Evolutionary conservation across 2,888 invertebrate species (phyloP).

Genomic region (Zygothrica quintamaculata): DNA sequence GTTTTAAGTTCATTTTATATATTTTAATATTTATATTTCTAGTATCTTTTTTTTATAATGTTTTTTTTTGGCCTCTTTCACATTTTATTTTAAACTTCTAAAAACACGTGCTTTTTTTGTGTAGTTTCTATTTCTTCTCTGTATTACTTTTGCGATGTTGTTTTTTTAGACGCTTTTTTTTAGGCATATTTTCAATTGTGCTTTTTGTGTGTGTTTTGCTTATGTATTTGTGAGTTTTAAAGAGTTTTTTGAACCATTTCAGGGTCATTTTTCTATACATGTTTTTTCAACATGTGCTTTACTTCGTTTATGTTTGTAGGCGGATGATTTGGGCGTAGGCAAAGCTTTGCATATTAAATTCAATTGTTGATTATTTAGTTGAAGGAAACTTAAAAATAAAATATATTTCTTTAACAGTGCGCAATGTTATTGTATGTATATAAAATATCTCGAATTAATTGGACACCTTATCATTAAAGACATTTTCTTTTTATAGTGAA

Average conservation of each 20-base stretch:
- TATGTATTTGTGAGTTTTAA: slow-evolving; percentile 21
- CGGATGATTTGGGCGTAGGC: slow-evolving; percentile 10
- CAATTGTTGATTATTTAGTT: slow-evolving; percentile 7
- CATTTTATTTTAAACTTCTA: slow-evolving; percentile 5
- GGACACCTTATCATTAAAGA: too few species aligned
- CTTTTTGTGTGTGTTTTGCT: slow-evolving; percentile 16
- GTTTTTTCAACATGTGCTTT: slow-evolving; percentile 23
- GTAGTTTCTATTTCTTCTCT: slow-evolving; percentile 11
- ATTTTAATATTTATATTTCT: slow-evolving; percentile 20
- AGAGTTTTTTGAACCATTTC: slow-evolving; percentile 70
- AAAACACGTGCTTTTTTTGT: slow-evolving; percentile 45
- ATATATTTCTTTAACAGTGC: neutral
- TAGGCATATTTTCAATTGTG: slow-evolving; percentile 21
- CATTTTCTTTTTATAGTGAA: slow-evolving; percentile 20
- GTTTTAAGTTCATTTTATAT: slow-evolving; percentile 25
- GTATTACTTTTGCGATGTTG: too few species aligned
- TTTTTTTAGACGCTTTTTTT: slow-evolving; percentile 34
- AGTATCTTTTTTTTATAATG: slow-evolving; percentile 18
- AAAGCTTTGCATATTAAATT: slow-evolving; percentile 14
- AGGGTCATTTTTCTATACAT: slow-evolving; percentile 47
- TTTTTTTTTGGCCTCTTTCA: too few species aligned
- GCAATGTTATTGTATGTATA: neutral
- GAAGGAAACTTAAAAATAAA: neutral
- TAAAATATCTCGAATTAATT: too few species aligned
- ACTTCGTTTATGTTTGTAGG: slow-evolving; percentile 24